Evolutionary conservation across 1,140 invertebrate species (phyloP).

Genomic region (Rhopalosiphum maidis): DNA sequence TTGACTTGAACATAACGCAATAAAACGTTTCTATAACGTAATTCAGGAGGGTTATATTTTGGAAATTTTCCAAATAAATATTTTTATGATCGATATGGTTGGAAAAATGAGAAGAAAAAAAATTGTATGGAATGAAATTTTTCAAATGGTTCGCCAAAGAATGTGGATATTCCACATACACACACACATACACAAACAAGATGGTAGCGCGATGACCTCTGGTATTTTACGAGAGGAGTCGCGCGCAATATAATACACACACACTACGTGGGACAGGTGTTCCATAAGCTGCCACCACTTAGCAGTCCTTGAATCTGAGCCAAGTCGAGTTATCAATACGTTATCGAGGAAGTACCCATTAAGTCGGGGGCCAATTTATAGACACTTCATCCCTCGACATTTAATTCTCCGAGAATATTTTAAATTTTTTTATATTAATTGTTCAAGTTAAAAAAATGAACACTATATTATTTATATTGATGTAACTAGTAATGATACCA

Average conservation of each 20-base stretch:
- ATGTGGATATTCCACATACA: conserved; percentile 57
- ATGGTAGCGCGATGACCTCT: conserved; percentile 57
- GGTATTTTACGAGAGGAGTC: conserved; percentile 57
- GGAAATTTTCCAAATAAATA: conserved; percentile 50
- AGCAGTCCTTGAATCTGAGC: conserved; percentile 54
- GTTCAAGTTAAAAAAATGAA: background rate
- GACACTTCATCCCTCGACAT: conserved; percentile 8
- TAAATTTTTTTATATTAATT: background rate
- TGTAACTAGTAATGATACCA: background rate
- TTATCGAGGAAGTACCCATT: conserved; percentile 42
- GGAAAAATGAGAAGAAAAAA: conserved; percentile 31
- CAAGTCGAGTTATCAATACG: conserved; percentile 45
- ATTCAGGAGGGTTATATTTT: conserved; percentile 11
- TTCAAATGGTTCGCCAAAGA: conserved; percentile 57
- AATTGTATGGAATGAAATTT: conserved; percentile 49
- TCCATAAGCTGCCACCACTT: conserved; percentile 55
- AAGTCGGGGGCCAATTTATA: conserved; percentile 6
- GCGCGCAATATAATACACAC: conserved; percentile 32
- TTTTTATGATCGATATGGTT: conserved; percentile 34
- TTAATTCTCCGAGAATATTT: background rate
- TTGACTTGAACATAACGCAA: background rate
- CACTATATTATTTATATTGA: background rate
- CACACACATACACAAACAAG: conserved; percentile 47
- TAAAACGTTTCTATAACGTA: background rate
- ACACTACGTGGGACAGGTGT: conserved; percentile 48